Conservation (phyloP, 1,140 invertebrate species). For the Listronotus oregonensis region DNA sequence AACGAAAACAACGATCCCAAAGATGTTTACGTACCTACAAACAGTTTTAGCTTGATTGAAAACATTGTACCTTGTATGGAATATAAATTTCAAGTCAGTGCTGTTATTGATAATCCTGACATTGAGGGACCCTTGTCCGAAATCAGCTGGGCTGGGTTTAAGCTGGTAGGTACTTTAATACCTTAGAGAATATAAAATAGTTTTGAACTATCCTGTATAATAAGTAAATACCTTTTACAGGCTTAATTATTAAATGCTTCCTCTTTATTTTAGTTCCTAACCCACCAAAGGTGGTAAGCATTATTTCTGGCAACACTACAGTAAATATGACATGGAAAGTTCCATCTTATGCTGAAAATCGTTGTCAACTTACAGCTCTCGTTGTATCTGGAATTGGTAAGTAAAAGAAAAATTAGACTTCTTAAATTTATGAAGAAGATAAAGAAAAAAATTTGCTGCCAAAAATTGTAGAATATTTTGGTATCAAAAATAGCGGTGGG, state of each 20-base stretch:
- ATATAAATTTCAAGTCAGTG: conserved; percentile 18
- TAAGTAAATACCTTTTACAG: no score
- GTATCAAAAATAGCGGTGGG: no score
- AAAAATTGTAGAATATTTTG: no score
- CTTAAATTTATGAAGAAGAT: no score
- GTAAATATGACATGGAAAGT: conserved; percentile 11
- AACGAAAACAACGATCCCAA: conserved; percentile 3
- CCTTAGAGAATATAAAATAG: neutral
- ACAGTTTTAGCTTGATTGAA: neutral
- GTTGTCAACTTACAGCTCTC: conserved; percentile 5
- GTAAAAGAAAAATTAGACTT: no score
- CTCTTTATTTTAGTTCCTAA: conserved; percentile 3
- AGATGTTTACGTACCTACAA: neutral
- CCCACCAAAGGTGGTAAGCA: neutral
- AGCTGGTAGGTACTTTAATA: conserved; percentile 1
- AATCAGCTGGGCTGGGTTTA: neutral
- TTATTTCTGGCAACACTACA: neutral
- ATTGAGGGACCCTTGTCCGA: conserved; percentile 1
- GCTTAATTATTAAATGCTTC: no score
- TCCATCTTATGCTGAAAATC: conserved; percentile 1
- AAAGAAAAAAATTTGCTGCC: no score
- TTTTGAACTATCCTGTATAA: neutral
- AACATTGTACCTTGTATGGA: conserved; percentile 7
- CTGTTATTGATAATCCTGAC: conserved; percentile 8
- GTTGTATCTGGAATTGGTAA: neutral